Base-by-base conservation (phyloP, 1,140 invertebrate genomes). In the Neodiprion pinetum region DNA sequence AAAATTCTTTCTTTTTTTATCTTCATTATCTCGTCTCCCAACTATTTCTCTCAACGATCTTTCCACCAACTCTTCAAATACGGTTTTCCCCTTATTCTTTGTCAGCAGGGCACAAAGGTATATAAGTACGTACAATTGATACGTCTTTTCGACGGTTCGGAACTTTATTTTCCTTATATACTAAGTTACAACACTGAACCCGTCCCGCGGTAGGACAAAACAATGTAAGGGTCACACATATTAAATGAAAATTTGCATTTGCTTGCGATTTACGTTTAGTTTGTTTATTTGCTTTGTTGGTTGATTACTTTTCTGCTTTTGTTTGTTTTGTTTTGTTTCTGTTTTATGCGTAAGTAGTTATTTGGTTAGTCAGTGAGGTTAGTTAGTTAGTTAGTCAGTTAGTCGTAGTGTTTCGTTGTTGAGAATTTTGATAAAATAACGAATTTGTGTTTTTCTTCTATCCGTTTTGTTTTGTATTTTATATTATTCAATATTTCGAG, bases 171-270 rank as follows among this genome's bases (percentile, higher is more conserved):
- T 81, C 82, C 84, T 86, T 86, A 86, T 79, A 86, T 82, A 61
- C 85, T 87, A 87, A 84, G 84, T 87, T 87, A 86, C 85, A 83
- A 86, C 86, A 87, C 86, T 83, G 83, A 87, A 87, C 85, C 86
- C 77, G 86, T 87, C 84, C 85, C 85, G 48, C 69, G 74, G 71
- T 68, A 82, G 84, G 85, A 88, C 86, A 87, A 88, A 86, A 86
- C 84, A 87, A 87, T 85, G 79, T 82, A 84, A 83, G 75, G 78
- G 78, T 80, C 83, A 84, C 81, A 81, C 81, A 80, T 81, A 83
- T 78, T 74, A 82, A 80, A 76, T 78, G 75, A 82, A 82, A 81
- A 61, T 8, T 61, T 61, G 53, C 53, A 17, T 61, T 61, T 61
- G 53, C 53, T 61, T 61, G 53, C 53, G 53, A 61, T 71, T 72